Conservation (phyloP, 1,140 invertebrate species). For the Harpegnathos saltator region DNA sequence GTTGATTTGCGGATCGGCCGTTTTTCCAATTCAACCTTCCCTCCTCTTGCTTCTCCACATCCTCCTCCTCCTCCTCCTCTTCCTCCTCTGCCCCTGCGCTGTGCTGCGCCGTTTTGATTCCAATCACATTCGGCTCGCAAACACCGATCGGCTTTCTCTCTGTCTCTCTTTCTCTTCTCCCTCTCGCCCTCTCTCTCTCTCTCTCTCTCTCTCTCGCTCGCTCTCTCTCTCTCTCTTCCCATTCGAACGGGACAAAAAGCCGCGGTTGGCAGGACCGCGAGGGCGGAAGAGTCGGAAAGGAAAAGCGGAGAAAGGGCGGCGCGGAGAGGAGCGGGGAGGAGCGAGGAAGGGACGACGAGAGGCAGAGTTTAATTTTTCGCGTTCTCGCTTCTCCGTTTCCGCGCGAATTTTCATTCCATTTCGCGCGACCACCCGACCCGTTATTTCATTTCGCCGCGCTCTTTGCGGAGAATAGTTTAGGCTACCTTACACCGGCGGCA, state of each 20-base stretch:
- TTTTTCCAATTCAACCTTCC: constrained; percentile 52
- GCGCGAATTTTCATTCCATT: constrained; percentile 75
- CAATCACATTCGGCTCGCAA: constrained; percentile 66
- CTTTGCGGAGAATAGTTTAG: constrained; percentile 40
- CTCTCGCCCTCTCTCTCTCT: no score
- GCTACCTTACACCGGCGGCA: constrained; percentile 39
- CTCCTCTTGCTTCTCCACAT: neutral
- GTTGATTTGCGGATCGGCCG: constrained; percentile 60
- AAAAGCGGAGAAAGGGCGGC: constrained; percentile 20
- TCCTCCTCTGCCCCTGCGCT: no score
- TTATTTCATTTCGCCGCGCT: constrained; percentile 69
- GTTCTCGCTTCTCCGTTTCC: constrained; percentile 64
- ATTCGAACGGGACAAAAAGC: constrained; percentile 52
- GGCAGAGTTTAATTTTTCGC: constrained; percentile 65
- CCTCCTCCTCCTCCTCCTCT: neutral
- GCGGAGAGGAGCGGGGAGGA: neutral
- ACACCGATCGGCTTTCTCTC: constrained; percentile 46
- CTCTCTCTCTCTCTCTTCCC: neutral
- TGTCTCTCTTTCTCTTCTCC: neutral
- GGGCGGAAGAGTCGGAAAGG: constrained; percentile 18
- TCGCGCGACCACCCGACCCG: constrained; percentile 70
- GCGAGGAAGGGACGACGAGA: neutral
- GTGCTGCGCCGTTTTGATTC: constrained; percentile 68
- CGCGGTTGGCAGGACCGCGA: constrained; percentile 2
- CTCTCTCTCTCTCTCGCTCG: no score